phyloP scores from a whole-genome alignment of 1,140 invertebrate species.

The Rhopalosiphum maidis region DNA sequence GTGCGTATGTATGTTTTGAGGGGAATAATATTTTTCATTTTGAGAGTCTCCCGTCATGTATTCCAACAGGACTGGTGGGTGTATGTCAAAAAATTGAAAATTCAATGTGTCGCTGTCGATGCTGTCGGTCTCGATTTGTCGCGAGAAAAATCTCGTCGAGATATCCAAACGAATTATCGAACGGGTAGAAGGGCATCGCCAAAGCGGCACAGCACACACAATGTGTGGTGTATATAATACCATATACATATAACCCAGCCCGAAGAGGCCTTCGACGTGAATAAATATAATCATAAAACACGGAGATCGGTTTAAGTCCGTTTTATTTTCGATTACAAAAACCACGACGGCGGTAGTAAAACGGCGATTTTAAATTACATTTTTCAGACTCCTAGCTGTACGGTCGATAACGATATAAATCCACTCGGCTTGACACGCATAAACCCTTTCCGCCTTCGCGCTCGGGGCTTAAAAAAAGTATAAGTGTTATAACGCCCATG shows the following conservation, averaged over 20 bases:
- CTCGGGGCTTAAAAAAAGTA: background rate
- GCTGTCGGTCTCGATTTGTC: background rate
- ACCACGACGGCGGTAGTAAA: slow-evolving; percentile 8
- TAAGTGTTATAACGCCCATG: background rate
- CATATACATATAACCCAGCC: background rate
- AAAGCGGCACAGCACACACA: background rate
- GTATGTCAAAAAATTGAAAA: slow-evolving; percentile 1
- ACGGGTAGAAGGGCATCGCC: background rate
- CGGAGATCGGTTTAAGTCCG: background rate
- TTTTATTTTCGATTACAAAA: slow-evolving; percentile 35
- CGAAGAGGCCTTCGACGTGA: background rate
- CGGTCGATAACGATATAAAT: slow-evolving; percentile 12
- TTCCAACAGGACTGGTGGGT: too few species aligned
- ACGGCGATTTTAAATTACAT: slow-evolving; percentile 34
- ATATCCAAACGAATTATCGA: background rate
- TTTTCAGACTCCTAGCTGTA: background rate
- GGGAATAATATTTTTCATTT: slow-evolving; percentile 37
- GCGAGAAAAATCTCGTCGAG: background rate
- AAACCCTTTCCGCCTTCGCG: background rate
- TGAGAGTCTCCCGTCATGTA: background rate
- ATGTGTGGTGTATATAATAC: background rate
- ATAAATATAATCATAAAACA: slow-evolving; percentile 33
- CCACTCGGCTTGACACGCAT: background rate
- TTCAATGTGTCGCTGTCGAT: background rate
- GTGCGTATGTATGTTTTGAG: background rate